Evolutionary conservation across 2,113 vertebrate genomes (phyloP).

Genomic region (Grantiella picta): DNA sequence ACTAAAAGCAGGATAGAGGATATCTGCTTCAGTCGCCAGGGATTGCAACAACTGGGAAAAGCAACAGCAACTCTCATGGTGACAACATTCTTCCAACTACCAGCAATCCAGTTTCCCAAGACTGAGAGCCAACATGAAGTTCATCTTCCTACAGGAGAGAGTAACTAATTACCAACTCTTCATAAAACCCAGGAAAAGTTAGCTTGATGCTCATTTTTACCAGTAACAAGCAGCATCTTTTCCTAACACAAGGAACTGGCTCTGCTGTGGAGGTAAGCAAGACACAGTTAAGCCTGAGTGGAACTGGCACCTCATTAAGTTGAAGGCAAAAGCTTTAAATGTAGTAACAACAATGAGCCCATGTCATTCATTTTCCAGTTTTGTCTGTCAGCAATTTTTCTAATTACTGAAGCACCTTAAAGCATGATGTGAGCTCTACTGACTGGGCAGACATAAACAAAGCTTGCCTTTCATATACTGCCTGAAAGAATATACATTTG

Average conservation of each 20-base stretch:
- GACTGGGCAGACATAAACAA: conserved; percentile 10
- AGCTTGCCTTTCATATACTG: background rate
- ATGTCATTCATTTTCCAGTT: background rate
- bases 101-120: background rate
- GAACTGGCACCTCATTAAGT: background rate
- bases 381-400: background rate
- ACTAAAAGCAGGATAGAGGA: background rate
- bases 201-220: background rate
- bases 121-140: background rate
- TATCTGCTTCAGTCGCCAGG: background rate
- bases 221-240: background rate
- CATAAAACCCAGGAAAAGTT: background rate
- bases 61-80: background rate
- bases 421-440: background rate
- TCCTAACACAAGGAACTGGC: background rate
- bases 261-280: background rate
- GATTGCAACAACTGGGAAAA: background rate
- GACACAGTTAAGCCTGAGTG: background rate
- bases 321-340: background rate
- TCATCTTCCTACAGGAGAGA: background rate
- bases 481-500: background rate
- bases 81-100: background rate
- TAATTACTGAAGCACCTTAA: conserved; percentile 39
- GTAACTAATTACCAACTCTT: background rate
- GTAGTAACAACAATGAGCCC: background rate